phyloP scores from a whole-genome alignment of 92 coral and sea anemone genomes.

The Galaxea fascicularis region DNA sequence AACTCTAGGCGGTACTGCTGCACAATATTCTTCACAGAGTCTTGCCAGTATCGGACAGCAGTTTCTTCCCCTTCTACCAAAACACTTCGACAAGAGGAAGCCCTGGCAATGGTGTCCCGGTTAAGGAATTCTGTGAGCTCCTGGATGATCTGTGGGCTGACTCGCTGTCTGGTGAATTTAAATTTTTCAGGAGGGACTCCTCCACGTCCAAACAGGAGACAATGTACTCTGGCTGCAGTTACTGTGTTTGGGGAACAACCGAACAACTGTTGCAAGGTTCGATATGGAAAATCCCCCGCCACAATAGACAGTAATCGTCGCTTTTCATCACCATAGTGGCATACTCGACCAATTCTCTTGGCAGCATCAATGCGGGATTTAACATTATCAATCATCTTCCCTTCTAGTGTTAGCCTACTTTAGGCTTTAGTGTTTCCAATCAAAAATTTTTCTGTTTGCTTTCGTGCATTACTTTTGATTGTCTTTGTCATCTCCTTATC shows the following conservation, averaged over 20 bases:
- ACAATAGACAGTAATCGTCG: constrained; percentile 53
- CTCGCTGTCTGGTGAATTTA: constrained; percentile 50
- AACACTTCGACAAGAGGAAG: constrained; percentile 61
- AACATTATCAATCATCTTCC: not conserved
- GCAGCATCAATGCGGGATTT: constrained; percentile 3
- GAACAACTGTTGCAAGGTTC: constrained; percentile 34
- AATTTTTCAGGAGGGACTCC: constrained; percentile 31
- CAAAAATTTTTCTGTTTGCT: not conserved
- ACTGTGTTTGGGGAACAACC: constrained; percentile 58
- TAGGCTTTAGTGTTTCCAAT: not conserved
- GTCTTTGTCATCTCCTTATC: not conserved
- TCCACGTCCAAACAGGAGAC: constrained; percentile 41
- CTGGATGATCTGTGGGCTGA: constrained; percentile 31
- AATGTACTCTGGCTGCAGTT: constrained; percentile 23
- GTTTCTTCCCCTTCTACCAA: constrained; percentile 43
- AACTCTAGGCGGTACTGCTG: constrained; percentile 52
- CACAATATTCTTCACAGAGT: constrained; percentile 39
- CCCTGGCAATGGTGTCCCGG: constrained; percentile 32
- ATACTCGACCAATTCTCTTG: not conserved
- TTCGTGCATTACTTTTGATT: not conserved
- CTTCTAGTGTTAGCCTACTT: not conserved
- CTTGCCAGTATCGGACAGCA: too few relatives aligned
- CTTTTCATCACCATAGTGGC: constrained; percentile 45
- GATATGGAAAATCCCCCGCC: constrained; percentile 41
- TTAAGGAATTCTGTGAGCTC: constrained; percentile 46